Conservation (phyloP, 2,888 invertebrate species). For the Noctuana brunneofusca region DNA sequence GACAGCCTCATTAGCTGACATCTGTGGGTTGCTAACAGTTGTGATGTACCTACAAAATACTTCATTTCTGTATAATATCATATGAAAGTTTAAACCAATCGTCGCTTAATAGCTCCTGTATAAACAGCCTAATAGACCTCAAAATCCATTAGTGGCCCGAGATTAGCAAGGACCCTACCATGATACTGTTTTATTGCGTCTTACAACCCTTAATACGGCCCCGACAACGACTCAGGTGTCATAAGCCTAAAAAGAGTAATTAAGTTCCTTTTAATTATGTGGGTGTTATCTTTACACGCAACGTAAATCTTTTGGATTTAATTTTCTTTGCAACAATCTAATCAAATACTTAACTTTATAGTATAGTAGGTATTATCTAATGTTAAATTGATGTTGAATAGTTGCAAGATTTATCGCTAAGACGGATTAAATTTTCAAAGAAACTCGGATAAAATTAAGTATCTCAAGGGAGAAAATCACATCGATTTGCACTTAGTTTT, state of each 20-base stretch:
- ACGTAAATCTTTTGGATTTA: background rate
- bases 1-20: too few relatives aligned
- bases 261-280: conserved; percentile 13
- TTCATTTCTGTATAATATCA: too few relatives aligned
- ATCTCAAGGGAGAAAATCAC: too few relatives aligned
- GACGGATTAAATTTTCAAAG: too few relatives aligned
- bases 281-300: conserved; percentile 12
- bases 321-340: background rate
- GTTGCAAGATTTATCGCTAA: background rate
- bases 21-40: too few relatives aligned
- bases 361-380: background rate
- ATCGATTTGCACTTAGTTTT: too few relatives aligned
- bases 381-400: background rate
- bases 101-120: background rate
- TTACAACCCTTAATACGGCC: conserved; percentile 39
- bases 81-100: background rate
- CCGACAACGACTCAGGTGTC: conserved; percentile 37
- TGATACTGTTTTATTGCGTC: conserved; percentile 45
- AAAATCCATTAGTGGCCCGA: conserved; percentile 53
- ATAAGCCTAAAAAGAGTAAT: conserved; percentile 28
- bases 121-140: conserved; percentile 47
- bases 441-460: too few relatives aligned
- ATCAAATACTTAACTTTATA: too few relatives aligned
- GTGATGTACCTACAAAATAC: too few relatives aligned
- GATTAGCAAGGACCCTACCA: conserved; percentile 47